Conservation (phyloP, 2,113 vertebrate genomes). For the Leucopsar rothschildi region DNA sequence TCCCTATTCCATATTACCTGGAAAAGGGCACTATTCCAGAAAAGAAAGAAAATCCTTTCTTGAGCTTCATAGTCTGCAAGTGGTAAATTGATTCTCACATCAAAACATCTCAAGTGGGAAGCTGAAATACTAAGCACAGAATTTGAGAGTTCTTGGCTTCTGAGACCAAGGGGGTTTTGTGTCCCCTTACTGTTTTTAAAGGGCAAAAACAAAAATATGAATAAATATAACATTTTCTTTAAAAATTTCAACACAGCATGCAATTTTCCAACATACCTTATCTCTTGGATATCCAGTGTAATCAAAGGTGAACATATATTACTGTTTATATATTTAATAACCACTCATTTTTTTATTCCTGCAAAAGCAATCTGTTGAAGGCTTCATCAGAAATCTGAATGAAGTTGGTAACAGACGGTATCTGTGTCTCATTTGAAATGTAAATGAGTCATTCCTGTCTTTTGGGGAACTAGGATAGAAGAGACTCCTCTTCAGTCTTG, state of each 20-base stretch:
- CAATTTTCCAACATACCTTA: not conserved
- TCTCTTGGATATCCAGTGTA: not conserved
- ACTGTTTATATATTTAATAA: not conserved
- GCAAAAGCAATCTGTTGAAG: not conserved
- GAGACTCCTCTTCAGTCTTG: constrained; percentile 18
- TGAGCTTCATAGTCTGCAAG: not conserved
- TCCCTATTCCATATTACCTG: not conserved
- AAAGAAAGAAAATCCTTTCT: not conserved
- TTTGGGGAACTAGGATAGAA: constrained; percentile 13
- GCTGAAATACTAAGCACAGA: not conserved
- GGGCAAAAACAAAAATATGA: not conserved
- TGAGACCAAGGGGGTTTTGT: not conserved
- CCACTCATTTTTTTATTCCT: not conserved
- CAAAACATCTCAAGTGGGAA: not conserved
- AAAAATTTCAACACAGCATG: not conserved
- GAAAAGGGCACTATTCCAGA: not conserved
- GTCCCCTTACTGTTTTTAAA: not conserved
- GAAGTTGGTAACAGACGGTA: constrained; percentile 25
- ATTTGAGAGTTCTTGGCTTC: not conserved
- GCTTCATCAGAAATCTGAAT: constrained; percentile 9
- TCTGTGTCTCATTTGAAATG: constrained; percentile 44
- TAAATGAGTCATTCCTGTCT: constrained; percentile 41
- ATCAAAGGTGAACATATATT: not conserved
- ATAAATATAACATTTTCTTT: not conserved
- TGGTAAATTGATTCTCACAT: not conserved